Evolutionary conservation across 1,140 invertebrate species (phyloP), one percentile per base, ranked within the genome.

Genomic region (Doryteuthis pealeii): DNA sequence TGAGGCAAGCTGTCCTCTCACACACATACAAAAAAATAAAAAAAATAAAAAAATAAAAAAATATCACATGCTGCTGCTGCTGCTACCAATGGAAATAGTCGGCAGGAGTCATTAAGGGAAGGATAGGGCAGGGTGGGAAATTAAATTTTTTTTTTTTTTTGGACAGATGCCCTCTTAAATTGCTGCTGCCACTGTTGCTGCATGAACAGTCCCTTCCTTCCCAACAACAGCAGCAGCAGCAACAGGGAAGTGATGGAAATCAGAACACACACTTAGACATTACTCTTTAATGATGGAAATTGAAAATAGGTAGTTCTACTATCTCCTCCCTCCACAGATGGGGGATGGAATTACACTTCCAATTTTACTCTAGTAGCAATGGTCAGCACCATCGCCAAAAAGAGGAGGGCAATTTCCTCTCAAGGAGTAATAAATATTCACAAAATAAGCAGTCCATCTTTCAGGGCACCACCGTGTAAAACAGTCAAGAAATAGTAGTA

Each of bases 401-500:
- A 68, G 32, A 22, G 66, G n/a, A 33, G 66, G 32, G 66, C 66
- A 68, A 68, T 31, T 68, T 68, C 66, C 66, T 68, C 30, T 31
- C 66, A 32, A 68, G 66, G 66, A 68, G 66, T 68, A 68, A 68
- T 68, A 68, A 68, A 68, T 68, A 68, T 68, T 33, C 66, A 68
- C 66, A 68, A 68, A 68, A 68, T 68, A 68, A 68, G 66, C 66
- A 68, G 66, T 68, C 66, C 30, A 32, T 32, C 32, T 30, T 68
- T 68, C 18, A 32, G n/a, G 31, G 31, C 22, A 33, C 30, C 66
- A 68, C 66, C 66, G 30, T 18, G 22, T 62, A 26, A 62, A 62
- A 62, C 2, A 62, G 5, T 4, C 5, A 3, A 26, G 3, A 26
- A n/a, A 6, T 26, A 22, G 15, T 32, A 30, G 18, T 26, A 22